Percentiles rank a stretch among this genome's conserved stretches.
Conservation (phyloP, 2,888 invertebrate genomes). For the Chesias legatella region DNA sequence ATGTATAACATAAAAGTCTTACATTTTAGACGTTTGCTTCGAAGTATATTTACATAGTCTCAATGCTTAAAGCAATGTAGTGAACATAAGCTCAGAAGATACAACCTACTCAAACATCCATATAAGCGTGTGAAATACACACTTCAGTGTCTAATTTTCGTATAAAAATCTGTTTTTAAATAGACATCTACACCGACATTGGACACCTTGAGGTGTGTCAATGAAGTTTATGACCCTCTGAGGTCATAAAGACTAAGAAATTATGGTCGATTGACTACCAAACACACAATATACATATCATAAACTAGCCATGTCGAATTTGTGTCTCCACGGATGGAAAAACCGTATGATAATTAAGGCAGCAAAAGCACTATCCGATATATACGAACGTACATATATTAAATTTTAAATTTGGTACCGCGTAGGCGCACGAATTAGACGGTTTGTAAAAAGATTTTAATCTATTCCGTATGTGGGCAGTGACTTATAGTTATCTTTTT, state of each 20-base stretch:
- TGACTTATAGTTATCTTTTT: constrained; percentile 65
- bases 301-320: constrained; percentile 64
- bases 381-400: constrained; percentile 47
- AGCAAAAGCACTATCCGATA: constrained; percentile 38
- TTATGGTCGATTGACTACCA: constrained; percentile 49
- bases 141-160: constrained; percentile 24
- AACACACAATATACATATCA: constrained; percentile 55
- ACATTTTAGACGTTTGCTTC: too few species aligned
- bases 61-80: not conserved
- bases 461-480: constrained; percentile 65
- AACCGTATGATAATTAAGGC: constrained; percentile 64
- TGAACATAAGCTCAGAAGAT: constrained; percentile 4
- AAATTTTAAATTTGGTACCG: constrained; percentile 62
- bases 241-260: constrained; percentile 58
- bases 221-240: constrained; percentile 58
- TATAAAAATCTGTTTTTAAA: constrained; percentile 34
- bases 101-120: constrained; percentile 6
- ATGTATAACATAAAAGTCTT: too few species aligned
- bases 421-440: constrained; percentile 68
- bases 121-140: constrained; percentile 16
- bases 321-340: constrained; percentile 63
- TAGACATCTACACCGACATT: constrained; percentile 46
- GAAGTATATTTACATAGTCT: too few species aligned
- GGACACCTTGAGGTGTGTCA: constrained; percentile 46
- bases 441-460: constrained; percentile 68